Evolutionary conservation across 1,140 invertebrate genomes (phyloP).

Genomic region (Diachasmimorpha longicaudata): DNA sequence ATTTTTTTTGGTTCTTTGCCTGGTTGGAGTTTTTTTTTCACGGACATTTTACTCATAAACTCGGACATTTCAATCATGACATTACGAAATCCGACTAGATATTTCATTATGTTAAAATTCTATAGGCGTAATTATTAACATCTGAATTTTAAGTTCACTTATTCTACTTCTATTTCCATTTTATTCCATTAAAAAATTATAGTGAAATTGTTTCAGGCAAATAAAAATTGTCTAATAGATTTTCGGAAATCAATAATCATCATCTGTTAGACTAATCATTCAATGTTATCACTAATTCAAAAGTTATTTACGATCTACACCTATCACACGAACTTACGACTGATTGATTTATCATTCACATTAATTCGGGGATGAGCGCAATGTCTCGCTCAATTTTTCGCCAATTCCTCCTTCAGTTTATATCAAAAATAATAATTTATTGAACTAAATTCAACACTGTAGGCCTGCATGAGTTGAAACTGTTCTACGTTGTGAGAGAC

Average conservation of each 20-base stretch:
- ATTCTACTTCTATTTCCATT: too few relatives aligned
- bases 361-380: not conserved
- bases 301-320: not conserved
- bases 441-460: not conserved
- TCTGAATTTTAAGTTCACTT: too few relatives aligned
- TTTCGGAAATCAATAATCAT: too few relatives aligned
- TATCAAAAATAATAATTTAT: slow-evolving; percentile 6
- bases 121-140: slow-evolving; percentile 35
- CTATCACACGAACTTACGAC: slow-evolving; percentile 52
- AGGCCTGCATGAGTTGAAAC: slow-evolving; percentile 3
- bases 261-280: too few relatives aligned
- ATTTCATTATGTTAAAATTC: not conserved
- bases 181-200: too few relatives aligned
- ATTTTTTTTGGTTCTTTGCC: not conserved
- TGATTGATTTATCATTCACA: not conserved
- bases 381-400: not conserved
- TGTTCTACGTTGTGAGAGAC: slow-evolving; percentile 16
- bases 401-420: not conserved
- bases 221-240: too few relatives aligned
- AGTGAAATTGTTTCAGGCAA: too few relatives aligned
- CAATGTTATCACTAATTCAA: not conserved
- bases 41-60: too few relatives aligned
- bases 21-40: not conserved
- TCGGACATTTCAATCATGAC: too few relatives aligned
- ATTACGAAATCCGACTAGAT: too few relatives aligned